Percentiles rank a stretch among this genome's conserved stretches.
Evolutionary conservation across 2,113 vertebrate genomes (phyloP).

Genomic region (Hiodon tergisus): DNA sequence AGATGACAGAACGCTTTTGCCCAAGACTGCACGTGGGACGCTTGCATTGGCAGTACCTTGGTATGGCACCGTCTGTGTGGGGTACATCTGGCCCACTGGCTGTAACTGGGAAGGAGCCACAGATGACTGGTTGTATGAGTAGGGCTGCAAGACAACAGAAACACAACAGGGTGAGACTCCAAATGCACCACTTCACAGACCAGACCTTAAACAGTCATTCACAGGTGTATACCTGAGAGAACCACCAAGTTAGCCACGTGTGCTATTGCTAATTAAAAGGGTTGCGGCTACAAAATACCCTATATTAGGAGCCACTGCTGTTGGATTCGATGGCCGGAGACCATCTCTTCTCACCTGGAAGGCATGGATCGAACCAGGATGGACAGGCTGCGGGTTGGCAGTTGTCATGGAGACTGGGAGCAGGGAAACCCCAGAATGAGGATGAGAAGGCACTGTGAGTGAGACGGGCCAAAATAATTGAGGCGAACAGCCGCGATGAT

Average conservation of each 20-base stretch:
- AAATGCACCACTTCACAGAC: neutral
- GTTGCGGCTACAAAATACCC: too few relatives aligned
- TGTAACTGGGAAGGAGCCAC: constrained; percentile 73
- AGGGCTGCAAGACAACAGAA: constrained; percentile 52
- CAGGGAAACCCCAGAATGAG: constrained; percentile 63
- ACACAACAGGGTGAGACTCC: neutral
- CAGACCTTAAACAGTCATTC: neutral
- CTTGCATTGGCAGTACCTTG: constrained; percentile 65
- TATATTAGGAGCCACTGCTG: too few relatives aligned
- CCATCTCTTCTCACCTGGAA: constrained; percentile 74
- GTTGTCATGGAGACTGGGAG: constrained; percentile 63
- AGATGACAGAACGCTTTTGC: neutral
- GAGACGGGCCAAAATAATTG: neutral
- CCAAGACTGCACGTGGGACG: neutral
- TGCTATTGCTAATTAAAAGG: too few relatives aligned
- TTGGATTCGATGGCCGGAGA: too few relatives aligned
- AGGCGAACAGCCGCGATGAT: neutral
- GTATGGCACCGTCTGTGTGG: constrained; percentile 67
- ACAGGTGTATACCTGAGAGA: neutral
- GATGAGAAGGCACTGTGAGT: constrained; percentile 55
- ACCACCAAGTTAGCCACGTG: too few relatives aligned
- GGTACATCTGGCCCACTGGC: constrained; percentile 71
- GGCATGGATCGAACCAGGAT: constrained; percentile 62
- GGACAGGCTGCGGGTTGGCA: constrained; percentile 59
- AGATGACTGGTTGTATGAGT: constrained; percentile 63